Evolutionary conservation across 2,113 vertebrate species (phyloP), one percentile per base, ranked within the genome.

Genomic region (Halichoerus grypus): DNA sequence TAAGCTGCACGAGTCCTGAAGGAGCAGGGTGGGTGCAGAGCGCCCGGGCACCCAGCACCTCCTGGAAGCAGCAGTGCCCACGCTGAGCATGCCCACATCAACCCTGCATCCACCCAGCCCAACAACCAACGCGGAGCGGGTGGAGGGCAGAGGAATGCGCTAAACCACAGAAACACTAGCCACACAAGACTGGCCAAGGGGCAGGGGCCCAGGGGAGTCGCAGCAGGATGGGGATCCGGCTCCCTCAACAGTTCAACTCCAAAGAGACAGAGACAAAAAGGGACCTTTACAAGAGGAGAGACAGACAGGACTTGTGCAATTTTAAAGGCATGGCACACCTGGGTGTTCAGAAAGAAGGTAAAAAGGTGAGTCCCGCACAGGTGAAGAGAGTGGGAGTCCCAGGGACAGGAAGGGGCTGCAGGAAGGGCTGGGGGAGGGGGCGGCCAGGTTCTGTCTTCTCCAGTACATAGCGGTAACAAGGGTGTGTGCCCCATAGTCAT

Each of bases 391-490:
- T 1, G 1, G 26, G 2, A 71, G 86, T 5, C 36, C 53, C 4
- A 10, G 21, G 85, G 71, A 28, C 0, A 12, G 59, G 57, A 33
- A n/a, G 61, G 76, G 42, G 21, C 5, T 24, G 2, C 31, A 0
- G 5, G 19, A 12, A 22, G 71, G 72, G 21, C 57, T 8, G 5
- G 28, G 19, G 26, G 36, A n/a, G 18, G 31, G 26, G 46, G 2
- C 14, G 39, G 11, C 46, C 57, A 5, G 42, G 31, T 7, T 22
- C 33, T 4, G 16, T 9, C 33, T 33, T 33, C 53, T 76, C 42
- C 4, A n/a, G 72, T 4, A 15, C 5, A 4, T 3, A 1, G 88
- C 16, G 8, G 31, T 36, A 0, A 39, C 2, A 4, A 36, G 74
- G 6, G 5, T 51, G 57, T 36, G 6, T 3, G 7, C 57, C 33